phyloP scores from a whole-genome alignment of 2,888 invertebrate species.

The Tryphoninae sp. region DNA sequence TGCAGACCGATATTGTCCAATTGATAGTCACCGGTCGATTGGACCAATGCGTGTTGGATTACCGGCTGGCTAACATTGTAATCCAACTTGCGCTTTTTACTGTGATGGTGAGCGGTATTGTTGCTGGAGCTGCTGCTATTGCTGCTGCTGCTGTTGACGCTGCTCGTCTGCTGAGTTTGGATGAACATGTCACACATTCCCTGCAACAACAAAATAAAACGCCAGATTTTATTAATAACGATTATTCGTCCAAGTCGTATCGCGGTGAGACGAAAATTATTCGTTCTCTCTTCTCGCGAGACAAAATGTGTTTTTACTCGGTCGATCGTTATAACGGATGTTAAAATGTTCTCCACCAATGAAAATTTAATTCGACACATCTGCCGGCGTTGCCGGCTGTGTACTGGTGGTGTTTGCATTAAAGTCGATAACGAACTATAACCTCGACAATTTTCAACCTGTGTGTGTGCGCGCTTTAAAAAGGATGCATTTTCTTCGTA shows the following conservation, averaged over 20 bases:
- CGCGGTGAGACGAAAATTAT: too few species aligned
- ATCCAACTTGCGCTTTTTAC: constrained; percentile 82
- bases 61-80: constrained; percentile 80
- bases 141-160: constrained; percentile 82
- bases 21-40: constrained; percentile 81
- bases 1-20: constrained; percentile 81
- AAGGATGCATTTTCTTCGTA: too few species aligned
- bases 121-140: constrained; percentile 77
- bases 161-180: constrained; percentile 85
- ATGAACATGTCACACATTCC: constrained; percentile 95
- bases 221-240: neutral
- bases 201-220: constrained; percentile 81
- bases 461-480: too few species aligned
- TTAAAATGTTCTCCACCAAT: too few species aligned
- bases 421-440: too few species aligned
- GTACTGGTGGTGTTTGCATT: too few species aligned
- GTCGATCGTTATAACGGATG: too few species aligned
- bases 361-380: too few species aligned
- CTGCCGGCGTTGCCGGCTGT: too few species aligned
- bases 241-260: constrained; percentile 11
- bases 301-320: too few species aligned
- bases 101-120: constrained; percentile 79
- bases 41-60: constrained; percentile 80
- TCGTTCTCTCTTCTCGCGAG: too few species aligned
- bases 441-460: too few species aligned